Percentiles rank a stretch among this genome's conserved stretches.
phyloP scores from a whole-genome alignment of 2,888 invertebrate genomes.

The Coronaproctus castanopsis region DNA sequence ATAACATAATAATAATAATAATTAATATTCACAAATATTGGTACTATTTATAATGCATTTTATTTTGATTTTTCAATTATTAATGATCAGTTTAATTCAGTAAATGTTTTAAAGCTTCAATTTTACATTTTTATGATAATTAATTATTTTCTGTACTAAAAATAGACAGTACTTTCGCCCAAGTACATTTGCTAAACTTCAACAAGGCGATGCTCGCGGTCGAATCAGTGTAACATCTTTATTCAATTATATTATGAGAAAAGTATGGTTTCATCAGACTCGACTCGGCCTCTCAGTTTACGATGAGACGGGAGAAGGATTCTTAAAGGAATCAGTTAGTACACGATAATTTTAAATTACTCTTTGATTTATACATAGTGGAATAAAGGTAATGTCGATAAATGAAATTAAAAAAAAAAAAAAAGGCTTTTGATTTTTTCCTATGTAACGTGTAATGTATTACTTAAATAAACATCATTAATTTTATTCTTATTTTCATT shows the following conservation, averaged over 20 bases:
- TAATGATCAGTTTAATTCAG: too few species aligned
- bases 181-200: conserved; percentile 66
- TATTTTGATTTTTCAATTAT: too few species aligned
- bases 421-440: too few species aligned
- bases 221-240: conserved; percentile 70
- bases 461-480: not conserved
- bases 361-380: not conserved
- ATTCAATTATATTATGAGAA: conserved; percentile 86
- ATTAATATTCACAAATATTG: too few species aligned
- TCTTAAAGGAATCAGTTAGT: conserved; percentile 55
- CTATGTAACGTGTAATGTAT: not conserved
- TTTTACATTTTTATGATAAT: too few species aligned
- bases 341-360: too few species aligned
- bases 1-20: too few species aligned
- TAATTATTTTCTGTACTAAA: too few species aligned
- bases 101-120: too few species aligned
- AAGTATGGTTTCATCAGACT: conserved; percentile 88
- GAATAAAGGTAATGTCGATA: not conserved
- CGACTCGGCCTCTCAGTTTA: conserved; percentile 81
- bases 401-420: too few species aligned
- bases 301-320: conserved; percentile 81
- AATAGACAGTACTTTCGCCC: conserved; percentile 60
- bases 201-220: conserved; percentile 67
- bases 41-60: too few species aligned
- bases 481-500: not conserved